Evolutionary conservation across 2,113 vertebrate species (phyloP).

Genomic region (Phocoena phocoena): DNA sequence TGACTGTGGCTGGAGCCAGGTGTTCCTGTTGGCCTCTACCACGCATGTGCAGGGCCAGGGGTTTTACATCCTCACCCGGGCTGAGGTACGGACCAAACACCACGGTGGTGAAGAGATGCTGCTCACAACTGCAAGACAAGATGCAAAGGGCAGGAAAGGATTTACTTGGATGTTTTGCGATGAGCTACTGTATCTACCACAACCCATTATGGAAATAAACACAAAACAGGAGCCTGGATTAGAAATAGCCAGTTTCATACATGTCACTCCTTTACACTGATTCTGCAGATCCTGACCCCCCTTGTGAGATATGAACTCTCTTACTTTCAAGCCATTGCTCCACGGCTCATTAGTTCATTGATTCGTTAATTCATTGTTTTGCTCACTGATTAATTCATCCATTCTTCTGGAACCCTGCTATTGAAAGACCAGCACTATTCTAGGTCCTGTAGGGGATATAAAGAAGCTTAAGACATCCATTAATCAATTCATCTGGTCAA

Average conservation of each 20-base stretch:
- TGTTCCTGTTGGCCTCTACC: constrained; percentile 69
- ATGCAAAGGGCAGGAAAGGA: constrained; percentile 35
- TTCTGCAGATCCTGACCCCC: not conserved
- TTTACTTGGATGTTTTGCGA: not conserved
- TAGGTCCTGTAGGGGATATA: not conserved
- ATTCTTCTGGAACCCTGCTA: not conserved
- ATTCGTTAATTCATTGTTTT: constrained; percentile 24
- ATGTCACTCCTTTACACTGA: not conserved
- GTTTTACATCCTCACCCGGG: constrained; percentile 80
- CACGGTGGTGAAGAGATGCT: constrained; percentile 51
- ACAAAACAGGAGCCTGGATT: not conserved
- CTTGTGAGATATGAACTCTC: not conserved
- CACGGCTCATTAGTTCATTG: not conserved
- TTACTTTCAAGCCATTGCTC: not conserved
- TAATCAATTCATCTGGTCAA: not conserved
- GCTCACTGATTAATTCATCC: not conserved
- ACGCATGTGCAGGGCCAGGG: constrained; percentile 33
- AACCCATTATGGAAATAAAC: not conserved
- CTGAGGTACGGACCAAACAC: constrained; percentile 61
- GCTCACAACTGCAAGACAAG: constrained; percentile 78
- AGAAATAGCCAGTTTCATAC: not conserved
- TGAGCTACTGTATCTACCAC: not conserved
- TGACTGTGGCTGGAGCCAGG: constrained; percentile 75
- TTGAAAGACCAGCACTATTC: not conserved
- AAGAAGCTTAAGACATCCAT: not conserved